phyloP scores from a whole-genome alignment of 2,888 invertebrate genomes.

The Mythimna lalbum region DNA sequence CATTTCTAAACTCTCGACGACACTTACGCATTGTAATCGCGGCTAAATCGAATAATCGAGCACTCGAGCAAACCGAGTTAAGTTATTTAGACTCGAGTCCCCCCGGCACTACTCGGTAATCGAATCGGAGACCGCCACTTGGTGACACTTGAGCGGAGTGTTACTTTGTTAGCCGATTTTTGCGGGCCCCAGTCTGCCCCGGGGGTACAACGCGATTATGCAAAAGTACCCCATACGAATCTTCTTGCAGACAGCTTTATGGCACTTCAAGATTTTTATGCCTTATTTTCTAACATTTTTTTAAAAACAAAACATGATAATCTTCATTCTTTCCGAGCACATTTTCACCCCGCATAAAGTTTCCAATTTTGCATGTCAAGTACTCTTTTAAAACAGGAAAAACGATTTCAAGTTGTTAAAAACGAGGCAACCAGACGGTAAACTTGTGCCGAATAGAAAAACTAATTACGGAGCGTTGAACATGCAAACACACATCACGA shows the following conservation, averaged over 20 bases:
- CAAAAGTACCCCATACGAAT: conserved; percentile 75
- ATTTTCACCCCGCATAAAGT: conserved; percentile 43
- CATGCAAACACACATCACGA: conserved; percentile 61
- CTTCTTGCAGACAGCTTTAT: conserved; percentile 74
- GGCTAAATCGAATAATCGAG: conserved; percentile 87
- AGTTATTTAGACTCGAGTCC: conserved; percentile 84
- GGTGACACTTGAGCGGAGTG: conserved; percentile 85
- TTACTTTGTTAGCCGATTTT: conserved; percentile 89
- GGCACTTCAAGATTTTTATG: conserved; percentile 63
- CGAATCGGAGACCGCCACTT: conserved; percentile 89
- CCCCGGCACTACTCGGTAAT: conserved; percentile 85
- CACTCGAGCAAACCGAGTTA: conserved; percentile 86
- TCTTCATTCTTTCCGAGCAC: conserved; percentile 40
- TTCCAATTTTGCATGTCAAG: conserved; percentile 49
- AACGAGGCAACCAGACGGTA: conserved; percentile 27
- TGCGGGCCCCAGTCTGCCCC: conserved; percentile 71
- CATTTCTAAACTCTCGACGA: conserved; percentile 76
- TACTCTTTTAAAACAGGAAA: conserved; percentile 42
- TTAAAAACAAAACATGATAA: conserved; percentile 58
- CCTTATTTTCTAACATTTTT: conserved; percentile 59
- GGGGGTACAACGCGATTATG: conserved; percentile 79
- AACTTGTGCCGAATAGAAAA: conserved; percentile 43
- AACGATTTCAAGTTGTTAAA: conserved; percentile 41
- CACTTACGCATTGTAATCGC: conserved; percentile 86
- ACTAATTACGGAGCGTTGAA: conserved; percentile 52